These are phyloP conservation scores for Prunella strophiata DNA, from an alignment of 2,797 vertebrate species.

Conservation along the genomic window DNA sequence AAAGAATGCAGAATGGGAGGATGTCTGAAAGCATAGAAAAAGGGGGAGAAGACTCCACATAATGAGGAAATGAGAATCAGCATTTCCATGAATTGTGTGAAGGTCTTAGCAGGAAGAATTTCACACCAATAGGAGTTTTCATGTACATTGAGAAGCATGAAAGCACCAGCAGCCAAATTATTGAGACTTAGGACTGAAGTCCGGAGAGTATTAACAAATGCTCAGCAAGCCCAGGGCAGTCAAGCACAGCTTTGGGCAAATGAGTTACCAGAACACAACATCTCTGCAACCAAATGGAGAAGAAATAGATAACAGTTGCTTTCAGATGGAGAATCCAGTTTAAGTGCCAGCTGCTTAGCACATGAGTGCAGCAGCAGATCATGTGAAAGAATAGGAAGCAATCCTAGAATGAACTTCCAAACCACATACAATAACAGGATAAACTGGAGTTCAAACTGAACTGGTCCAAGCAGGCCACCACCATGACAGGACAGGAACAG, in stretches of 20 bases:
- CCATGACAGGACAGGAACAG: not conserved
- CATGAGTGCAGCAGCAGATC: not conserved
- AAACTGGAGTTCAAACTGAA: not conserved
- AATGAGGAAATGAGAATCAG: not conserved
- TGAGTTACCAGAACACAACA: not conserved
- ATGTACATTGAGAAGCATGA: not conserved
- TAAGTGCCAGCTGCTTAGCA: not conserved
- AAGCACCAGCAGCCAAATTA: not conserved
- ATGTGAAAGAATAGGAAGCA: not conserved
- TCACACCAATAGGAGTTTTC: not conserved
- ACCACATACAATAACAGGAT: not conserved
- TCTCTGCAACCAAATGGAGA: not conserved
- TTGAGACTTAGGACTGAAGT: not conserved
- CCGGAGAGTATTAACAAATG: not conserved
- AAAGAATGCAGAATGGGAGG: not conserved
- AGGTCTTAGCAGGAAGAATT: conserved; percentile 1
- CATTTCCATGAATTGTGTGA: not conserved
- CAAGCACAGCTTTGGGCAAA: not conserved
- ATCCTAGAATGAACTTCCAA: not conserved
- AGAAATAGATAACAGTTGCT: not conserved
- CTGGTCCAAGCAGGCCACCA: conserved; percentile 19
- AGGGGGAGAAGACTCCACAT: not conserved
- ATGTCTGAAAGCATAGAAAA: not conserved
- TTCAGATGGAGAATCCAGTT: not conserved
- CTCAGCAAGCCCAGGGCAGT: not conserved